Conservation (phyloP, 2,113 vertebrate genomes). For the Odontophorus gujanensis region DNA sequence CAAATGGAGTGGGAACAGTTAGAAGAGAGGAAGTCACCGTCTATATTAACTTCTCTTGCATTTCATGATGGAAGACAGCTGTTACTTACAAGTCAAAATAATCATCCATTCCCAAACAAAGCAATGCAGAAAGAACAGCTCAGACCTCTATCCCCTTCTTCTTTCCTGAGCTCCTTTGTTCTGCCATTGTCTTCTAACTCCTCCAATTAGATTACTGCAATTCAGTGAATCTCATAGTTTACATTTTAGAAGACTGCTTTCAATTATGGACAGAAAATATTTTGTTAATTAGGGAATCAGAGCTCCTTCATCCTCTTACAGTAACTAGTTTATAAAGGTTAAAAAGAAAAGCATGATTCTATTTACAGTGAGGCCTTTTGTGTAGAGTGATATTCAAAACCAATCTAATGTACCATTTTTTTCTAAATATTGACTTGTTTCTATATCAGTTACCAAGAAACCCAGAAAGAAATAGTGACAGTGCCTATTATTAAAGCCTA, state of each 20-base stretch:
- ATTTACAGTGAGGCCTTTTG: background rate
- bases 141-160: background rate
- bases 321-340: background rate
- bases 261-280: background rate
- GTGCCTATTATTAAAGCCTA: background rate
- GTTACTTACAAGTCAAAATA: background rate
- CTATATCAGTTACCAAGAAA: background rate
- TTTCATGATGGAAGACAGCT: background rate
- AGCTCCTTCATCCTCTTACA: background rate
- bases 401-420: background rate
- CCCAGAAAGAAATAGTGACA: background rate
- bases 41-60: background rate
- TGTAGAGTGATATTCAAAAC: background rate
- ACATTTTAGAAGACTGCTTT: too few species aligned
- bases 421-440: background rate
- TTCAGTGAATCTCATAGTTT: background rate
- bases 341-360: background rate
- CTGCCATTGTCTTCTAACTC: background rate
- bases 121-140: background rate
- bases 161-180: background rate
- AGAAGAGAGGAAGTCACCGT: background rate
- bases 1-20: background rate
- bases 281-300: background rate
- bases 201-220: background rate
- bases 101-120: background rate